Conservation (phyloP, 2,797 vertebrate genomes). For the Scyliorhinus canicula region DNA sequence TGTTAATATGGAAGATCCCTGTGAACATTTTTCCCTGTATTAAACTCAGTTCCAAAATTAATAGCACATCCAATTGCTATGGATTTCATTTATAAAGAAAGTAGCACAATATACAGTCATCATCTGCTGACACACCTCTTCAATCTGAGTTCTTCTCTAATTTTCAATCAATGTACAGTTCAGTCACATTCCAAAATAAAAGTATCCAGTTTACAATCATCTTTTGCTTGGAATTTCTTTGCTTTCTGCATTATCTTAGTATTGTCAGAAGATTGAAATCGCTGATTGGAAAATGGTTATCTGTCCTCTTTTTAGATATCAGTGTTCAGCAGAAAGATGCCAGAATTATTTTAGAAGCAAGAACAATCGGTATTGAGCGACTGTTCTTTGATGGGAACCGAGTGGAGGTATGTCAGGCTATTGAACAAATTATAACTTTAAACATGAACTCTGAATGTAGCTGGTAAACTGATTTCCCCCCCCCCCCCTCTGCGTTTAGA, state of each 20-base stretch:
- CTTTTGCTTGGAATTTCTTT: neutral
- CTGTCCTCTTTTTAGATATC: neutral
- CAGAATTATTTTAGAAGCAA: neutral
- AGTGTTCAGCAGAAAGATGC: neutral
- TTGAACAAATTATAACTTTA: neutral
- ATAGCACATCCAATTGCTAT: neutral
- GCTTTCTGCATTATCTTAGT: neutral
- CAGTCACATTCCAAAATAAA: neutral
- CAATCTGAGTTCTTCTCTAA: neutral
- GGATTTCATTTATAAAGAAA: neutral
- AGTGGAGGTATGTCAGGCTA: constrained; percentile 53
- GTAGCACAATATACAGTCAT: neutral
- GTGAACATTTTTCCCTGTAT: neutral
- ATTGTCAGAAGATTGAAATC: neutral
- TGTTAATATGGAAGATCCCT: no score
- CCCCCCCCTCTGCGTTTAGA: constrained; percentile 50
- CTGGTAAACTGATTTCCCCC: neutral
- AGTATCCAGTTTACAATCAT: neutral
- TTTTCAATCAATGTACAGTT: neutral
- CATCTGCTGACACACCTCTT: neutral
- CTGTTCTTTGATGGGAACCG: constrained; percentile 54
- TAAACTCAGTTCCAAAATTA: neutral
- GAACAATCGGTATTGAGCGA: constrained; percentile 52
- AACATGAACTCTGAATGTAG: neutral
- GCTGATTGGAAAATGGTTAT: neutral